phyloP scores from a whole-genome alignment of 1,140 invertebrate genomes.

The Zaprionus lachaisei region DNA sequence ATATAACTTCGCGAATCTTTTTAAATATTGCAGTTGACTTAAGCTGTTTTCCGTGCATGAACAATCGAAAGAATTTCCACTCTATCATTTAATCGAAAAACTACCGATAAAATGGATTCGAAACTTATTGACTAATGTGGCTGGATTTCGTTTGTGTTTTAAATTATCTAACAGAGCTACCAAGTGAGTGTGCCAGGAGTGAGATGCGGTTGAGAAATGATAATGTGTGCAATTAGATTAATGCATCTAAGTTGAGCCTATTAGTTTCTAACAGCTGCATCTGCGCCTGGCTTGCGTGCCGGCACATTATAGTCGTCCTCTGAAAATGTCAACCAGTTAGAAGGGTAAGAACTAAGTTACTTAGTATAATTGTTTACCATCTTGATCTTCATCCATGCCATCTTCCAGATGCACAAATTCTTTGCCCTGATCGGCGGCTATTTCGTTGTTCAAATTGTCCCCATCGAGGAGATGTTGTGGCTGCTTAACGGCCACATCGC shows the following conservation, averaged over 20 bases:
- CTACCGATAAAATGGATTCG: background rate
- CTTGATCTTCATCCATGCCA: conserved; percentile 78
- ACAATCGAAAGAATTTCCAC: background rate
- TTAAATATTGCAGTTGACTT: conserved; percentile 32
- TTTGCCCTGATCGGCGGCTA: conserved; percentile 80
- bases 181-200: conserved; percentile 1
- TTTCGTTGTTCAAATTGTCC: conserved; percentile 81
- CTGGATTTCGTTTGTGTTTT: conserved; percentile 8
- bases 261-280: conserved; percentile 78
- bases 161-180: conserved; percentile 9
- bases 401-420: conserved; percentile 81
- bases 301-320: conserved; percentile 79
- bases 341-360: background rate
- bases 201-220: conserved; percentile 38
- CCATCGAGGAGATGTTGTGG: conserved; percentile 71
- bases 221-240: conserved; percentile 4
- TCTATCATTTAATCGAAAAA: background rate
- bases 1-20: background rate
- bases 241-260: conserved; percentile 17
- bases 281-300: conserved; percentile 66
- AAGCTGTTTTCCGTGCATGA: background rate
- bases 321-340: conserved; percentile 32
- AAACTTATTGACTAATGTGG: conserved; percentile 37
- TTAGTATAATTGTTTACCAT: conserved; percentile 56
- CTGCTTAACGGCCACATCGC: conserved; percentile 77